Evolutionary conservation across 2,113 vertebrate genomes (phyloP), one percentile per base, ranked within the genome.

Genomic region (Neoarius graeffei): DNA sequence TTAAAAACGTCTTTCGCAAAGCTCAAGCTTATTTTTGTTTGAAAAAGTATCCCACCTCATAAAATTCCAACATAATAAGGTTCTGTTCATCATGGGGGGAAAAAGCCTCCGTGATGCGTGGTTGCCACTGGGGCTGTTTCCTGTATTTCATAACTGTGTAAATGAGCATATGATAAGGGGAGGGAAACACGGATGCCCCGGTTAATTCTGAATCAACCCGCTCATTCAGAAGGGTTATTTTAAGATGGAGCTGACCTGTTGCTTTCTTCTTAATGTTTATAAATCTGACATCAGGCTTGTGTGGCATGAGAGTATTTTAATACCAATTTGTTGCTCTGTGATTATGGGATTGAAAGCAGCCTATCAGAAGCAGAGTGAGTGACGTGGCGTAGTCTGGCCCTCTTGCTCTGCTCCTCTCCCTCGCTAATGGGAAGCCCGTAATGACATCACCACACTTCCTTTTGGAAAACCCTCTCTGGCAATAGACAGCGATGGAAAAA

Each of bases 261-360:
- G 93, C 92, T 92, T 92, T 95, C 94, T 94, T 94, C 91, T 91
- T 93, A 89, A 66, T 93, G 94, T 95, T 95, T 95, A 95, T 93
- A 94, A 93, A 87, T 85, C 92, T 95, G 94, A 95, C 92, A 92
- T 95, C 93, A 96, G 92, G 89, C 92, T 92, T 77, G 91, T 80
- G 93, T 92, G 93, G 93, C 91, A 92, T 88, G 83, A 85, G 90
- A 94, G 92, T 92, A 93, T 93, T 95, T 94, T 94, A 95, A 95
- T 94, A 94, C 93, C 92, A 94, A 93, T 93, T 94, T 95, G 91
- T 93, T 91, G 93, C 95, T 93, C 94, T 95, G 95, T 96, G 95
- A 96, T 96, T 95, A 95, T 91, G 88, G 93, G 89, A 91, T 89
- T 92, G 93, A 92, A 92, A 94, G 95, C 94, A 92, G 90, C 93